These are phyloP conservation scores for Adoxophyes honmai DNA, from an alignment of 1,140 invertebrate genomes.

Conservation along the genomic window DNA sequence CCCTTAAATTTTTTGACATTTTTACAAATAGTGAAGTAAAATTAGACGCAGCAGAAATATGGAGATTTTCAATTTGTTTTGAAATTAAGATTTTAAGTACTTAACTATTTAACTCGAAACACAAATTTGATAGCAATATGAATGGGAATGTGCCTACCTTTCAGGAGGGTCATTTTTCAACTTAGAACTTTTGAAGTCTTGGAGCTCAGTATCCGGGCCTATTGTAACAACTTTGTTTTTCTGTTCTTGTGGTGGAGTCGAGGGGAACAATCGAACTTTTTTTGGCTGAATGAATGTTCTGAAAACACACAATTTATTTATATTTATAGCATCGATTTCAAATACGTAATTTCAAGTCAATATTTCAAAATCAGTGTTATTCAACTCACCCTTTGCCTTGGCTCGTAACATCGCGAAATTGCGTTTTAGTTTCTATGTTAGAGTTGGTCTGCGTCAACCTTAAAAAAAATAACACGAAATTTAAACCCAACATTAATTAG, in stretches of 20 bases:
- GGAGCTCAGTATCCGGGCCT: constrained; percentile 34
- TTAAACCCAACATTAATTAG: not conserved
- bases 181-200: constrained; percentile 33
- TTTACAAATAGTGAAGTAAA: not conserved
- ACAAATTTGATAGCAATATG: too few relatives aligned
- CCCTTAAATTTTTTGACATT: constrained; percentile 7
- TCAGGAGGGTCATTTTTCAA: constrained; percentile 26
- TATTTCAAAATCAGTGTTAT: not conserved
- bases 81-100: too few relatives aligned
- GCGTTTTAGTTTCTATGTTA: constrained; percentile 43
- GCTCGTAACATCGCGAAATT: constrained; percentile 32
- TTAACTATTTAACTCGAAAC: too few relatives aligned
- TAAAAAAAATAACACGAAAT: constrained; percentile 20
- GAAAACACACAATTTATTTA: constrained; percentile 15
- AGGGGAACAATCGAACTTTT: constrained; percentile 36
- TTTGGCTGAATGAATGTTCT: constrained; percentile 35
- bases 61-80: too few relatives aligned
- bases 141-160: too few relatives aligned
- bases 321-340: constrained; percentile 1
- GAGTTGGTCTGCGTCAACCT: constrained; percentile 42
- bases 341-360: constrained; percentile 3
- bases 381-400: constrained; percentile 25
- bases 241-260: constrained; percentile 24
- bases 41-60: too few relatives aligned
- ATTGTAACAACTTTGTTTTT: constrained; percentile 24